Base-by-base conservation (phyloP, 2,113 vertebrate genomes). In the Cygnus buccinator region DNA sequence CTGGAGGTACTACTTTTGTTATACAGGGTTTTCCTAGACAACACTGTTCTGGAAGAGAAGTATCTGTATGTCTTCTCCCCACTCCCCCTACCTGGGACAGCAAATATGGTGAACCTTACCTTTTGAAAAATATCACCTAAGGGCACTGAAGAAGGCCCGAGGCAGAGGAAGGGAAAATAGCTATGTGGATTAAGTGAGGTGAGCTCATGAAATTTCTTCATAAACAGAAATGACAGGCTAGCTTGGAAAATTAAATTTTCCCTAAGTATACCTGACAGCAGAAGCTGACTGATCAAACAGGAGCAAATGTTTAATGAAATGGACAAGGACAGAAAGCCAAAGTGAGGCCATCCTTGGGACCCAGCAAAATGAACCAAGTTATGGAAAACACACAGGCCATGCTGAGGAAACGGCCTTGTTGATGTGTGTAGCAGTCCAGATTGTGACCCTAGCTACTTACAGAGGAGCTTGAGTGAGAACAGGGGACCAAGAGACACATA, bases 191-290 rank as follows among this genome's bases (percentile, higher is more conserved):
- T 96, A 96, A 78, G 37, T 44, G 37, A 94, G 65, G 62, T 72
- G 79, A 96, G 83, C 46, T 94, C 76, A 54, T 68, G 59, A 77
- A 80, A n/a, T 66, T 85, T 94, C 75, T 90, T 90, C 79, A 62
- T 93, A 94, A 97, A 72, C 59, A 90, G 92, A 96, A 96, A 93
- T 90, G 95, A 96, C 90, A 96, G 66, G 57, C 10, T 75, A 43
- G 13, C 70, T 70, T 89, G n/a, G 33, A 37, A 89, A 95, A 87
- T 77, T 17, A 76, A 77, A 59, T 50, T 84, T 94, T 95, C 80
- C 54, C 54, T 92, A 94, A 96, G 70, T n/a, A n/a, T 29, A 84
- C 23, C 57, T 93, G 90, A 90, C 94, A 96, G 94, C 31, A 84
- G 66, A 54, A 96, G 41, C 66, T 89, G 80, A 74, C 65, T 68